Conservation (phyloP, 2,113 vertebrate genomes). For the Pygoscelis antarcticus region DNA sequence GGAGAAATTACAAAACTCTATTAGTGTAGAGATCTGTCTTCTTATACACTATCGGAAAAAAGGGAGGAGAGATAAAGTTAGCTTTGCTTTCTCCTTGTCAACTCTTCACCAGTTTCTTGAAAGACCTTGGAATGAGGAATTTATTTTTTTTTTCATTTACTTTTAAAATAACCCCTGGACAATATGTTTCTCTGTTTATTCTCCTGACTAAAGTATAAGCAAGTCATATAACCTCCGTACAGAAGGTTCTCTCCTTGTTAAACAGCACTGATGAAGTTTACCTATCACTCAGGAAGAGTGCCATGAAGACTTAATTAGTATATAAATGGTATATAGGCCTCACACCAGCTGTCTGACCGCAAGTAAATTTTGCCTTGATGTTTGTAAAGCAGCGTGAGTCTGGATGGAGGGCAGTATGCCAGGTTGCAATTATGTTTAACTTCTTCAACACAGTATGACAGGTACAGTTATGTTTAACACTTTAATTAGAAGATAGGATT, state of each 20-base stretch:
- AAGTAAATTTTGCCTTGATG: background rate
- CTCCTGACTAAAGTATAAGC: background rate
- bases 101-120: background rate
- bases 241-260: background rate
- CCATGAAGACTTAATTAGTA: background rate
- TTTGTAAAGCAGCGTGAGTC: background rate
- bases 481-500: background rate
- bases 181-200: background rate
- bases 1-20: slow-evolving; percentile 9
- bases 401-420: background rate
- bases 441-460: background rate
- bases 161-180: background rate
- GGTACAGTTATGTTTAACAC: background rate
- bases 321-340: background rate
- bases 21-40: background rate
- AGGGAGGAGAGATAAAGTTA: background rate
- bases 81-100: background rate
- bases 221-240: background rate
- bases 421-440: background rate
- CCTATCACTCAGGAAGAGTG: background rate
- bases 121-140: background rate
- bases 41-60: background rate
- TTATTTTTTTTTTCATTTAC: background rate
- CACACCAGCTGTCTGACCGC: background rate
- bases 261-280: background rate